A percentile compares a stretch with the other conserved stretches of the same genome.
These are phyloP conservation scores for Plodia interpunctella DNA, from an alignment of 1,140 invertebrate genomes.

Conservation along the genomic window DNA sequence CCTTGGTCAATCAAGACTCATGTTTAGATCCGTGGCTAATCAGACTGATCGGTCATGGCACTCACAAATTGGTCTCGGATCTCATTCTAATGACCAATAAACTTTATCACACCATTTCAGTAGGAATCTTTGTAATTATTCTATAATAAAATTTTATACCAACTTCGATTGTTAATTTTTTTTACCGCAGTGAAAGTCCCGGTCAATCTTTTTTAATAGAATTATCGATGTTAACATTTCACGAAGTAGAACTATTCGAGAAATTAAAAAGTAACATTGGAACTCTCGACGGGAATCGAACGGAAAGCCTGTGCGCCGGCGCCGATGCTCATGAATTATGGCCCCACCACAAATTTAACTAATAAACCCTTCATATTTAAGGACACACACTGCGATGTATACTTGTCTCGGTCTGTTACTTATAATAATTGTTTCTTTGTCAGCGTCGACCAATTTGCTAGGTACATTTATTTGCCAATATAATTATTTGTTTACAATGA, in stretches of 20 bases:
- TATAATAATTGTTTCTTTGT: constrained; percentile 7
- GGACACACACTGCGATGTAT: constrained; percentile 43
- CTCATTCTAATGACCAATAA: constrained; percentile 65
- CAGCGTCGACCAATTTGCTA: neutral
- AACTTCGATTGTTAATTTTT: constrained; percentile 46
- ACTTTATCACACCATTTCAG: constrained; percentile 72
- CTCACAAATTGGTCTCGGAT: constrained; percentile 53
- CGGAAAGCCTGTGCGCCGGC: constrained; percentile 53
- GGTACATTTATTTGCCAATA: neutral
- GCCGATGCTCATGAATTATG: constrained; percentile 62
- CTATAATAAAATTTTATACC: constrained; percentile 57
- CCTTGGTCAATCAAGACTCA: constrained; percentile 53
- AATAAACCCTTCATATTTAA: constrained; percentile 56
- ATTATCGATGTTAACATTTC: neutral
- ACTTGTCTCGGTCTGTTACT: constrained; percentile 43
- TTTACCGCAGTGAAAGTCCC: constrained; percentile 58
- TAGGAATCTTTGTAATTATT: constrained; percentile 68
- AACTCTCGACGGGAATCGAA: constrained; percentile 52
- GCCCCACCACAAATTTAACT: constrained; percentile 57
- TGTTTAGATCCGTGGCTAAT: constrained; percentile 50
- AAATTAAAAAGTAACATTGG: constrained; percentile 34
- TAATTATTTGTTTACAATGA: too few species aligned
- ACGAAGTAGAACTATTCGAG: constrained; percentile 10
- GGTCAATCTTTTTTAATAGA: constrained; percentile 20
- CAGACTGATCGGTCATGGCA: constrained; percentile 46